Evolutionary conservation across 2,113 vertebrate genomes (phyloP).

Genomic region (Anguilla japonica): DNA sequence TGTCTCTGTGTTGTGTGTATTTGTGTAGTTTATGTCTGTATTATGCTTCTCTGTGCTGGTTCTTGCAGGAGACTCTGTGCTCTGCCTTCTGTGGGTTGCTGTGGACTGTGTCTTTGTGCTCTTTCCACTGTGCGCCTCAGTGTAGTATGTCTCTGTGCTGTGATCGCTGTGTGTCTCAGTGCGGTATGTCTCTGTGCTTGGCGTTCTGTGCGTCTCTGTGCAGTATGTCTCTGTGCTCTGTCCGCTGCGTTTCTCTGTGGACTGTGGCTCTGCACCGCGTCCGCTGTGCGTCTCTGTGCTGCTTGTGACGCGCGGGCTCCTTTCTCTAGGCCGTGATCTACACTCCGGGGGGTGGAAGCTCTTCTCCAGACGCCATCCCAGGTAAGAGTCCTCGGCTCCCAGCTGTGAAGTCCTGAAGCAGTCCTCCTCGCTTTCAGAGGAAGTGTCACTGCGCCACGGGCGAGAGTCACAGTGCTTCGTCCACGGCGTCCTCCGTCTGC

Average conservation of each 20-base stretch:
- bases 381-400: conserved; percentile 47
- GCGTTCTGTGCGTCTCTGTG: not conserved
- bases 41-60: not conserved
- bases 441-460: conserved; percentile 72
- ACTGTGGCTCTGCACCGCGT: not conserved
- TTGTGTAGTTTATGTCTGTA: not conserved
- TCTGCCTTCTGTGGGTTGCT: not conserved
- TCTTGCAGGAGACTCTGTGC: not conserved
- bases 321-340: conserved; percentile 53
- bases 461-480: conserved; percentile 68
- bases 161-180: not conserved
- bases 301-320: conserved; percentile 10
- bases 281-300: conserved; percentile 9
- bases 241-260: not conserved
- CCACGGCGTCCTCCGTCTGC: conserved; percentile 58
- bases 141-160: not conserved
- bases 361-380: conserved; percentile 22
- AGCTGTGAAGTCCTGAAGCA: conserved; percentile 59
- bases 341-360: conserved; percentile 48
- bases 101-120: not conserved
- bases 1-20: not conserved
- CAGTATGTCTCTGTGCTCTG: not conserved
- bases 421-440: conserved; percentile 73
- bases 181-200: not conserved
- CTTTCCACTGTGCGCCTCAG: conserved; percentile 5